These are phyloP conservation scores for Limnephilus marmoratus DNA, from an alignment of 2,888 invertebrate genomes.

Conservation along the genomic window DNA sequence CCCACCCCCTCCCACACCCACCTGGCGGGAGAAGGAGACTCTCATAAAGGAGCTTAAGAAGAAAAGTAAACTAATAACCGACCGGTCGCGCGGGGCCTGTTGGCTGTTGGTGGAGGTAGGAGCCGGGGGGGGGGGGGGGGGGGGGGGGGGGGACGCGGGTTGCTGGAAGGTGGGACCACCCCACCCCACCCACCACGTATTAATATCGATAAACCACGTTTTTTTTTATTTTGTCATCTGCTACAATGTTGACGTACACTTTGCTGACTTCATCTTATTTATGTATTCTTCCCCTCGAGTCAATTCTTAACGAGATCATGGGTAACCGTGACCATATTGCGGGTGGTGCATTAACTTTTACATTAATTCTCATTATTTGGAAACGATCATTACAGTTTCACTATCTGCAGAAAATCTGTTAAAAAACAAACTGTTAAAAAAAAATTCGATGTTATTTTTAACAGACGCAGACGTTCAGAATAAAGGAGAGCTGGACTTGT, in stretches of 20 bases:
- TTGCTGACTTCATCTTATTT: slow-evolving; percentile 2
- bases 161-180: not conserved
- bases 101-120: not conserved
- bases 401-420: too few species aligned
- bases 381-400: too few species aligned
- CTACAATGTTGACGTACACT: not conserved
- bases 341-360: too few species aligned
- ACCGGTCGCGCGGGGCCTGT: not conserved
- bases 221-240: slow-evolving; percentile 32
- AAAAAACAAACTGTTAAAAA: too few species aligned
- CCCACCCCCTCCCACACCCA: not conserved
- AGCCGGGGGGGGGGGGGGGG: not conserved
- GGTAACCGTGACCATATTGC: not conserved
- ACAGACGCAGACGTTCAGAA: too few species aligned
- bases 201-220: slow-evolving; percentile 42
- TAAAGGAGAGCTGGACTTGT: too few species aligned
- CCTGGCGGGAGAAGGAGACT: slow-evolving; percentile 41
- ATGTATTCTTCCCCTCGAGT: not conserved
- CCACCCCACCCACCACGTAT: not conserved
- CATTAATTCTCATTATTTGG: too few species aligned
- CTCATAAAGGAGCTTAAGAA: slow-evolving; percentile 73
- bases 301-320: not conserved
- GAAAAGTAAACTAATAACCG: slow-evolving; percentile 79
- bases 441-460: too few species aligned
- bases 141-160: not conserved